A percentile compares a stretch with the other conserved stretches of the same genome.
phyloP scores from a whole-genome alignment of 2,797 vertebrate genomes.

The Molossus alvarezi region DNA sequence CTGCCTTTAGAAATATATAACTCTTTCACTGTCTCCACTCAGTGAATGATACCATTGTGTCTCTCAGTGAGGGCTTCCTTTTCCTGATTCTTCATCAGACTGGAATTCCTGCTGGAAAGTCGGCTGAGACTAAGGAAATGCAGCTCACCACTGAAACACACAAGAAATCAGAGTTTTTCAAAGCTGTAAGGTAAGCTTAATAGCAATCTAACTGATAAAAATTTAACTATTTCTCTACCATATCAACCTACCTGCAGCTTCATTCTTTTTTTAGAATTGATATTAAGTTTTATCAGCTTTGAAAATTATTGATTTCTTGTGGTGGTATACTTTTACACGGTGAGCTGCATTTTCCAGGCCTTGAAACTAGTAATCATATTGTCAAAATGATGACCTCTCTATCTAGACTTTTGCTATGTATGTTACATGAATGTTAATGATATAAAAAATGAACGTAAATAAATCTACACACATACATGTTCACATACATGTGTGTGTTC shows the following conservation, averaged over 20 bases:
- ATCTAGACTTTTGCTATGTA: background rate
- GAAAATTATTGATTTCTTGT: conserved; percentile 83
- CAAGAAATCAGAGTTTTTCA: conserved; percentile 85
- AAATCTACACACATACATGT: background rate
- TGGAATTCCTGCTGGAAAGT: conserved; percentile 80
- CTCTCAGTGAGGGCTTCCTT: conserved; percentile 83
- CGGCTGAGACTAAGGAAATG: conserved; percentile 77
- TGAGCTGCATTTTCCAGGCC: conserved; percentile 82
- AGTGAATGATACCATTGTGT: conserved; percentile 73
- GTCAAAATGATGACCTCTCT: background rate
- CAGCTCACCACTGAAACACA: conserved; percentile 83
- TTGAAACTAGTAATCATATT: conserved; percentile 40
- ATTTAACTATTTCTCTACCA: conserved; percentile 41
- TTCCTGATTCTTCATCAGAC: conserved; percentile 81
- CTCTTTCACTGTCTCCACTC: conserved; percentile 77
- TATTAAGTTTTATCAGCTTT: conserved; percentile 77
- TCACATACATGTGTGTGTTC: background rate
- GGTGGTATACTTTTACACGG: conserved; percentile 68
- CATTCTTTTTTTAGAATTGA: background rate
- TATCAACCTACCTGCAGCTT: conserved; percentile 48
- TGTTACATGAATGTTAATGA: background rate
- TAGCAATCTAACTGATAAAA: conserved; percentile 46
- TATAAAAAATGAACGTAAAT: background rate
- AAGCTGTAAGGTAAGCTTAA: conserved; percentile 83
- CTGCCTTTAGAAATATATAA: conserved; percentile 74